Percentiles rank a stretch among this genome's conserved stretches.
phyloP scores from a whole-genome alignment of 2,113 vertebrate species.

The Cygnus buccinator region DNA sequence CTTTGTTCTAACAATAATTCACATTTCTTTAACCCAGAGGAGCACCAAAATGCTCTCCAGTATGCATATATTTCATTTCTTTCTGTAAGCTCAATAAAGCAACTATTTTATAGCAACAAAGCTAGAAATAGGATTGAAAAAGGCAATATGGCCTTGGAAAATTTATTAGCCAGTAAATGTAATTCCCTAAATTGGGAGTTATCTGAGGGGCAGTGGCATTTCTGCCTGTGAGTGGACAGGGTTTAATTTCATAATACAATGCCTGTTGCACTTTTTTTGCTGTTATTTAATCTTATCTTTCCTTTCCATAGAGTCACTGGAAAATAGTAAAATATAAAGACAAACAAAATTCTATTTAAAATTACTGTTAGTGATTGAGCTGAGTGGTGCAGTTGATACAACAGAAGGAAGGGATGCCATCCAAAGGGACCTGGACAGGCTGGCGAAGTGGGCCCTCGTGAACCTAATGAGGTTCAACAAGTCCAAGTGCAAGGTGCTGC shows the following conservation, averaged over 20 bases:
- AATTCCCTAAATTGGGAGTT: background rate
- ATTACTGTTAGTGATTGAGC: background rate
- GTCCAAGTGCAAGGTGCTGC: too few species aligned
- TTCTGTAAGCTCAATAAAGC: background rate
- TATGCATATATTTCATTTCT: background rate
- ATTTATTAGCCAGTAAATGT: background rate
- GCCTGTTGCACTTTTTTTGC: background rate
- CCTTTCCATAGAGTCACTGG: background rate
- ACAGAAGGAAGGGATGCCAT: too few species aligned
- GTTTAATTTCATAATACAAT: background rate
- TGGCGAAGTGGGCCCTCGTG: too few species aligned
- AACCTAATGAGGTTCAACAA: too few species aligned
- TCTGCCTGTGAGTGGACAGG: background rate
- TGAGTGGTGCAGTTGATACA: too few species aligned
- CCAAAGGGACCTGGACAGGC: too few species aligned
- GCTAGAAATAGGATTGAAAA: background rate
- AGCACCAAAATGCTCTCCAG: background rate
- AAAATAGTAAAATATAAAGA: background rate
- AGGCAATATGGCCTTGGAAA: background rate
- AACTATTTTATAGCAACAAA: background rate
- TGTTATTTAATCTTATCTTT: background rate
- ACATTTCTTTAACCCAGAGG: background rate
- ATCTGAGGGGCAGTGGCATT: background rate
- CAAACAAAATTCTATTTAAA: rapidly evolving
- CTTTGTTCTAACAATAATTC: background rate